Conservation (phyloP, 53 echinoderm and acorn worm species). For the Luidia sarsii region DNA sequence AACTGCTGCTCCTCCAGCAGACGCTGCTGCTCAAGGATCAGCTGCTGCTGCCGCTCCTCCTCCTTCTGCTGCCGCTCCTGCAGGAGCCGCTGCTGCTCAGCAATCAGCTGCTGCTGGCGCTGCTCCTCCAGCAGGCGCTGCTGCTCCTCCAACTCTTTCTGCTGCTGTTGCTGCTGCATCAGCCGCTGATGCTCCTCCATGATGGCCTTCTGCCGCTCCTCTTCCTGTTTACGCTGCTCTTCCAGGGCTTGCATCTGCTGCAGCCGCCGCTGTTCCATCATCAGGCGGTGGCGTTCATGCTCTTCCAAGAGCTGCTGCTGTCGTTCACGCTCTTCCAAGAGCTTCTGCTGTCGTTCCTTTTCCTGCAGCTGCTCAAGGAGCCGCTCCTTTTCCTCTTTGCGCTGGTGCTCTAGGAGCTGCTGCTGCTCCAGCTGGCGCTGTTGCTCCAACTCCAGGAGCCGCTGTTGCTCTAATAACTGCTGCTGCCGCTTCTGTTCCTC, state of each 20-base stretch:
- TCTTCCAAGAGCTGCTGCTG: conserved; percentile 21
- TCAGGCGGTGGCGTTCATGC: conserved; percentile 33
- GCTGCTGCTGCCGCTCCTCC: conserved; percentile 47
- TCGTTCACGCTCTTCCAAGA: conserved; percentile 38
- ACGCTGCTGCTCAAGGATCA: conserved; percentile 67
- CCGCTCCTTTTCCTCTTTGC: conserved; percentile 11
- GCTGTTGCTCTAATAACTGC: conserved; percentile 26
- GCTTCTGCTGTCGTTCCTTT: conserved; percentile 19
- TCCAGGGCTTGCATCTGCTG: conserved; percentile 28
- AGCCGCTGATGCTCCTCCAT: conserved; percentile 27
- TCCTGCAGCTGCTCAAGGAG: conserved; percentile 8
- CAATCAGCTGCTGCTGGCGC: conserved; percentile 22
- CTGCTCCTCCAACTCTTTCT: conserved; percentile 42
- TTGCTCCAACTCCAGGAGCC: conserved; percentile 17
- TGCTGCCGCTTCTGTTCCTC: conserved; percentile 24
- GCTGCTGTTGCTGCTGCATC: conserved; percentile 33
- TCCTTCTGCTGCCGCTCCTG: conserved; percentile 37
- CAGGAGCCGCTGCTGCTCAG: conserved; percentile 32
- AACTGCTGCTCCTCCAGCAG: conserved; percentile 60
- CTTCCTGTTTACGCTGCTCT: conserved; percentile 27
- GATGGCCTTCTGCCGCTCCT: no score
- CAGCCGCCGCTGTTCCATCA: conserved; percentile 32
- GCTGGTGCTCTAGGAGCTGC: conserved; percentile 23
- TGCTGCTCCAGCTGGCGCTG: conserved; percentile 35
- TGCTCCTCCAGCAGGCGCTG: conserved; percentile 35